Percentiles rank a stretch among this genome's conserved stretches.
Evolutionary conservation across 2,113 vertebrate species (phyloP).

Genomic region (Pelmatolapia mariae): DNA sequence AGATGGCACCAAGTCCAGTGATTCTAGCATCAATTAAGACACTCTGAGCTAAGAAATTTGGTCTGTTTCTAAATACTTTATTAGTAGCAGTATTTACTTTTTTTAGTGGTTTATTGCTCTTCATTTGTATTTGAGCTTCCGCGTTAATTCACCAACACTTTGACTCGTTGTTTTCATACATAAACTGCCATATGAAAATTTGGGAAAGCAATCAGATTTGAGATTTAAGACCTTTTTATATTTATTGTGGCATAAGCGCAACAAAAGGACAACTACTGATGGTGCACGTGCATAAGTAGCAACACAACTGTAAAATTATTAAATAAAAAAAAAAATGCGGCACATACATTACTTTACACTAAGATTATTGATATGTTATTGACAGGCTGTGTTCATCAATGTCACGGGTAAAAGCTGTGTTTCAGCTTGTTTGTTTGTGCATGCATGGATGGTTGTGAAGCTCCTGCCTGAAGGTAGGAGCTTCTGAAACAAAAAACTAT

Average conservation of each 20-base stretch:
- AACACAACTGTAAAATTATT: neutral
- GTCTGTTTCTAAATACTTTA: neutral
- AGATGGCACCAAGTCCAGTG: neutral
- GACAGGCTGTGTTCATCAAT: neutral
- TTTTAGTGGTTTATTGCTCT: neutral
- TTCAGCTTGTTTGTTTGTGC: neutral
- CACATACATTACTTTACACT: neutral
- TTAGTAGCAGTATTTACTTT: neutral
- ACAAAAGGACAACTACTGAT: neutral
- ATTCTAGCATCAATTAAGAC: neutral
- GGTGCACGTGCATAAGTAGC: neutral
- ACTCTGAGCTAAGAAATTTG: neutral
- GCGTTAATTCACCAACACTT: neutral
- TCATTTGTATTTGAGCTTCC: neutral
- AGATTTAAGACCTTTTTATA: neutral
- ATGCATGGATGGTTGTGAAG: neutral
- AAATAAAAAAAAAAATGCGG: rapidly evolving
- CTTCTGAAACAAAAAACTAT: neutral
- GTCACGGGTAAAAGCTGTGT: neutral
- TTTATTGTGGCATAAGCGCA: neutral
- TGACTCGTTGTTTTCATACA: neutral
- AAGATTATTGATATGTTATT: neutral
- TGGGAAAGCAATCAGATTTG: neutral
- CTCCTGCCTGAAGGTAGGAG: neutral
- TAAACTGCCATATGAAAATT: neutral